Evolutionary conservation across 1,140 invertebrate species (phyloP), one percentile per base, ranked within the genome.

Genomic region (Brachystomella parvula): DNA sequence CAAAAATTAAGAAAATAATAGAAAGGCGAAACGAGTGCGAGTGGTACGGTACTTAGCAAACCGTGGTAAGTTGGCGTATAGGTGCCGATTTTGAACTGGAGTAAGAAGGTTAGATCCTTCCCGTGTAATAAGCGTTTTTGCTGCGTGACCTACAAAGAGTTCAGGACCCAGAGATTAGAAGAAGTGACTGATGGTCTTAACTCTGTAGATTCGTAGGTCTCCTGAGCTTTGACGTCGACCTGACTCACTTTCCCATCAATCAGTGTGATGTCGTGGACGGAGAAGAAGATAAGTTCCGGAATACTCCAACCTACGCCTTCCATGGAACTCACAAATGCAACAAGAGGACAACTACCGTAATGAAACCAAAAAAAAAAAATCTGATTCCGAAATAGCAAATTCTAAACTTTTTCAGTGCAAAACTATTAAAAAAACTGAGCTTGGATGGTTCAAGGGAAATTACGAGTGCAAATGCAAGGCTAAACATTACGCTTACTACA

Each of bases 321-420:
- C 68, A 67, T 19, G 64, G 66, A 59, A 72, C 71, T 21, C 68
- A 72, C 47, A 72, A 72, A 68, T 72, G 71, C 57, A 66, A 72
- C 60, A 53, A 49, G 15, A 3, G 6, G 28, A 31, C 58, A 17
- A 60, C 15, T 60, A 12, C 6, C 9, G 58, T 60, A 31, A 24
- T 30, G 39, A 44, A 44, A 44, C 9, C 39, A 12, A 44, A 44
- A 44, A 44, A 12, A 12, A n/a, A 44, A 9, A 44, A 44, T 9
- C 39, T n/a, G n/a, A 44, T 44, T 44, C n/a, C 39, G 39, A 44
- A n/a, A n/a, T 12, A n/a, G 9, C 9, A 44, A 12, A n/a, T 39
- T 61, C 60, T 21, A n/a, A 29, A n/a, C 61, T 49, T 35, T 26
- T 56, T 12, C 26, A 68, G 68, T 72, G 68, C 61, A 60, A 70